Base-by-base conservation (phyloP, 2,888 invertebrate genomes). In the Scaptomyza polygonia region DNA sequence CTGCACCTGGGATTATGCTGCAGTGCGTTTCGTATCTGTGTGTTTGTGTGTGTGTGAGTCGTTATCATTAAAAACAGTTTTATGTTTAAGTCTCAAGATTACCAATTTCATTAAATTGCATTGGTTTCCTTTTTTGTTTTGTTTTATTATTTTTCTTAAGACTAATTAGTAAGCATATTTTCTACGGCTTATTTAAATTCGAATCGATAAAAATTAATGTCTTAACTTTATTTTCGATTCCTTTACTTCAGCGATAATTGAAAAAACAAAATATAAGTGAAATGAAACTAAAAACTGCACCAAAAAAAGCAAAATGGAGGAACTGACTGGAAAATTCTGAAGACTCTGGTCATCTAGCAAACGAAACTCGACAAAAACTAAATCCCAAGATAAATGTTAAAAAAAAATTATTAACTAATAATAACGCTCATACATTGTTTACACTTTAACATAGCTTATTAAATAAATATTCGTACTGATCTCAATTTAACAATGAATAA, bases 221-320 rank as follows among this genome's bases (percentile, higher is more conserved):
- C 7, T 5, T 36, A 58, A 9, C 4, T 5, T 32, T 52, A 9
- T 64, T 12, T 51, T 44, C 25, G 32, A 8, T 14, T 57, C 42
- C n/a, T n/a, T n/a, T 47, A 87, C n/a, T 64, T 18, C 47, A 81
- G 81, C 72, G 81, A 81, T 78, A 81, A 81, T 57, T 87, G 21
- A 49, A 47, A 14, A 21, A 4, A 7, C 3, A 34, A n/a, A 14
- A 9, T 12, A 2, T 45, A 69, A 52, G n/a, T n/a, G n/a, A n/a
- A 58, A 16, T 36, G n/a, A 49, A 61, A 14, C 32, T 9, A 0
- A 25, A 48, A 48, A 36, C 34, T 21, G 34, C 49, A 71, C 58
- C 69, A 74, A 73, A 72, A 27, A 25, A 53, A 39, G 14, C 14
- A 12, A 36, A 16, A 16, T 16, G 16, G 16, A 11, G 27, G 55